These are phyloP conservation scores for Serinus canaria DNA, from an alignment of 2,113 vertebrate genomes.

Conservation along the genomic window DNA sequence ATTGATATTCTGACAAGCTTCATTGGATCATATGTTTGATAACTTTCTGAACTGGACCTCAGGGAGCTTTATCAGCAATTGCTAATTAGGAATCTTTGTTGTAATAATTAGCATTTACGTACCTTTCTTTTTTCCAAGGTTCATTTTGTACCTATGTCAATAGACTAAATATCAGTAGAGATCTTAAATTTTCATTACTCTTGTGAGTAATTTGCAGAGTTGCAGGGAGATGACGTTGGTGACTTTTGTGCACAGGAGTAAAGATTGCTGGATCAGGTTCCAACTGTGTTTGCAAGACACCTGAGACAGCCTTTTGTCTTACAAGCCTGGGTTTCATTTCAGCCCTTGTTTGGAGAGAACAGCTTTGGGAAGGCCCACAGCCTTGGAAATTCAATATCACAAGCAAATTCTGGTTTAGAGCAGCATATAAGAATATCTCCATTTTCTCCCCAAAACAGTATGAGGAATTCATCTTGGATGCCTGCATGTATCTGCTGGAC, in stretches of 20 bases:
- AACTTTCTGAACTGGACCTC: neutral
- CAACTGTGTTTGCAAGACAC: neutral
- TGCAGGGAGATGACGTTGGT: neutral
- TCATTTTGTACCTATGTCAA: neutral
- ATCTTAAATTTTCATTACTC: neutral
- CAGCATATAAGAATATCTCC: accelerated
- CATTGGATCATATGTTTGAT: neutral
- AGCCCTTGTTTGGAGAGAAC: neutral
- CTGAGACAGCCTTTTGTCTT: neutral
- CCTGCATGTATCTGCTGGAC: conserved; percentile 63
- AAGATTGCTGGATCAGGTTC: neutral
- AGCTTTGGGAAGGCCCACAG: neutral
- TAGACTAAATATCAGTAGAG: neutral
- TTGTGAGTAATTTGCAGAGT: neutral
- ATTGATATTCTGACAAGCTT: neutral
- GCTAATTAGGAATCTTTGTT: neutral
- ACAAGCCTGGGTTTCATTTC: neutral
- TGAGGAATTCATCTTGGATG: conserved; percentile 45
- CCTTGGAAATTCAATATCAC: neutral
- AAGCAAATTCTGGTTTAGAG: neutral
- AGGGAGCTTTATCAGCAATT: neutral
- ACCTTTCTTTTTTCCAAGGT: neutral
- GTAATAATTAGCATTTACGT: neutral
- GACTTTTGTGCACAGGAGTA: neutral
- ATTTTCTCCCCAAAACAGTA: conserved; percentile 43